Evolutionary conservation across 2,888 invertebrate genomes (phyloP), one percentile per base, ranked within the genome.

Genomic region (Lasioglossum zephyrum): DNA sequence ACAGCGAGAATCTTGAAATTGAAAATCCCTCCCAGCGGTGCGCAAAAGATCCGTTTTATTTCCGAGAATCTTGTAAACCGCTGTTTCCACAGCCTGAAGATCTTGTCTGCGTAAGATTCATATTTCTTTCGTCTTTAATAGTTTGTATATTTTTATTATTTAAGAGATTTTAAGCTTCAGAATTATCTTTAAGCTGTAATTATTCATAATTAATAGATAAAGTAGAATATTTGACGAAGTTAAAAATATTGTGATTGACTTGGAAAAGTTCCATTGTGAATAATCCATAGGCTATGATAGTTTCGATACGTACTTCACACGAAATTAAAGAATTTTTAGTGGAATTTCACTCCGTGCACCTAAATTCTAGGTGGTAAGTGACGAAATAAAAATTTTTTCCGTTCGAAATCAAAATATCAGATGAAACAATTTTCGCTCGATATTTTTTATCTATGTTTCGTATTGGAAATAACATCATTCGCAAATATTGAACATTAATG

Each of bases 401-500:
- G 11, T 0, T 16, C 26, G 26, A 63, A 63, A 26, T 26, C 13
- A 26, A 60, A 13, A 63, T 63, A 63, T 26, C 60, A 16, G 13
- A 16, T 13, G n/a, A 26, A 26, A 16, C 26, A 63, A 63, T 31
- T 63, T 26, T 31, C 60, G 26, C 16, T 63, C 26, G 26, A 16
- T 16, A 16, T 16, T 31, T 31, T 63, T 63, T 22, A 22, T 36
- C 18, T 18, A 66, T 22, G 18, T 9, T 36, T 22, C 36, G 36
- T 36, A 3, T 18, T 18, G 36, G 9, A 9, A 36, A 81, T 47
- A 9, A 70, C 69, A 22, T 69, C 41, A n/a, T 39, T 78, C 57
- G 44, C 36, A 82, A 82, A 77, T 77, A 75, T 63, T 9, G 36
- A 6, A 31, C 44, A 31, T 63, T 63, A 41, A 39, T 11, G 11